A percentile compares a stretch with the other conserved stretches of the same genome.
phyloP scores from a whole-genome alignment of 2,888 invertebrate species.

The Esperia sulphurella region DNA sequence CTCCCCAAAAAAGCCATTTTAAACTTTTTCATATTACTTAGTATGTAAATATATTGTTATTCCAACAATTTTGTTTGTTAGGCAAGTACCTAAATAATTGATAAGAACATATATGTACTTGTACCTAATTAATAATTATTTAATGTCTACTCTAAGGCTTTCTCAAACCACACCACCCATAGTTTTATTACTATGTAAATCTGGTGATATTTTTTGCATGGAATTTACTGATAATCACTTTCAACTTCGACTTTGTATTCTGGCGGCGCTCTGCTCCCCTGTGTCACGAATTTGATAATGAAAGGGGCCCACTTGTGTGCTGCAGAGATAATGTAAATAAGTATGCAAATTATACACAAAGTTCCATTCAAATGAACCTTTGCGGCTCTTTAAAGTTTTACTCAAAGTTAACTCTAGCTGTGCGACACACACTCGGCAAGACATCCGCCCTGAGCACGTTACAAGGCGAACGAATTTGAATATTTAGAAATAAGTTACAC shows the following conservation, averaged over 20 bases:
- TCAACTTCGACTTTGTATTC: conserved; percentile 70
- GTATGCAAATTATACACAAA: conserved; percentile 76
- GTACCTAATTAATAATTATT: not conserved
- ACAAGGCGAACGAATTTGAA: conserved; percentile 38
- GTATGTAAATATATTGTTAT: too few relatives aligned
- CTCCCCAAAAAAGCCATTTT: conserved; percentile 2
- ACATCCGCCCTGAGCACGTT: conserved; percentile 28
- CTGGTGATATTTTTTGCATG: conserved; percentile 55
- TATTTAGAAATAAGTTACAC: conserved; percentile 55
- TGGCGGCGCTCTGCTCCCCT: conserved; percentile 49
- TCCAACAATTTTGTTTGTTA: too few relatives aligned
- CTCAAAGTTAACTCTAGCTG: conserved; percentile 49
- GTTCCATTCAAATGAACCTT: conserved; percentile 75
- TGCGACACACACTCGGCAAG: conserved; percentile 39
- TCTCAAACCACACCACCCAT: conserved; percentile 17
- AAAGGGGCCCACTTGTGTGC: conserved; percentile 75
- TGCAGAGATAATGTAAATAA: conserved; percentile 79
- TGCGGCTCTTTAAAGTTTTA: conserved; percentile 70
- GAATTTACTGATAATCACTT: conserved; percentile 67
- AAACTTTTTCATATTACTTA: not conserved
- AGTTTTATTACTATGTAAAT: conserved; percentile 57
- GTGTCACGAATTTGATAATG: conserved; percentile 75
- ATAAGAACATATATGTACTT: too few relatives aligned
- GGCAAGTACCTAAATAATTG: too few relatives aligned
- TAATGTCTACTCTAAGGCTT: conserved; percentile 12